Evolutionary conservation across 2,113 vertebrate species (phyloP), one percentile per base, ranked within the genome.

Genomic region (Pseudonaja textilis): DNA sequence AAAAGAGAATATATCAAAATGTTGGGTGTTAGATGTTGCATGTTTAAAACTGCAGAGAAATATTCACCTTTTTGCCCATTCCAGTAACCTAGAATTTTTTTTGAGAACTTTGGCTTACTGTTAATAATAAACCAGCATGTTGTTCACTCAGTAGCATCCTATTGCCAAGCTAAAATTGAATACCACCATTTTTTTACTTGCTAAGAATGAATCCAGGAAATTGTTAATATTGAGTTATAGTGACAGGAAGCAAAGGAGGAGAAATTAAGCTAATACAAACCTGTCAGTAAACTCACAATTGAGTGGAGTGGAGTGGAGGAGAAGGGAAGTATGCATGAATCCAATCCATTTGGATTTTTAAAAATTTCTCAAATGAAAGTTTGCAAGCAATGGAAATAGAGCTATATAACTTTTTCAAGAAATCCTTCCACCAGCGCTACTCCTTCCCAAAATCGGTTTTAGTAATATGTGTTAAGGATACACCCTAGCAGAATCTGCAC

Each of bases 21-120:
- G 14, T 59, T 89, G 64, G 95, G 47, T 22, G 50, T 88, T 3
- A 64, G 90, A 57, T 94, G n/a, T 39, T 89, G 29, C 42, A 39
- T 69, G 26, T 59, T 86, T 85, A 34, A 10, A 52, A 5, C 18
- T 47, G 14, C 5, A 20, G 34, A 81, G 34, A 22, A 81, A 81
- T 81, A 45, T 11, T 86, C 10, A 45, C 42, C 10, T 47, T 47
- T 86, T 47, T 86, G 10, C 4, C 25, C 45, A 39, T 39, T 39
- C 34, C 69, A 81, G 5, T 81, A 81, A 39, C 18, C 16, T 74
- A 74, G 16, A 74, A 74, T 39, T 39, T 74, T 74, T 74, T 74
- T 39, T 39, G 69, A 39, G 69, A 81, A 81, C 18, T 81, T 81
- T 81, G 69, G 18, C 18, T 22, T 39, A 39, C 34, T 20, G 7